Evolutionary conservation across 2,888 invertebrate genomes (phyloP).

Genomic region (Cheilosia soror): DNA sequence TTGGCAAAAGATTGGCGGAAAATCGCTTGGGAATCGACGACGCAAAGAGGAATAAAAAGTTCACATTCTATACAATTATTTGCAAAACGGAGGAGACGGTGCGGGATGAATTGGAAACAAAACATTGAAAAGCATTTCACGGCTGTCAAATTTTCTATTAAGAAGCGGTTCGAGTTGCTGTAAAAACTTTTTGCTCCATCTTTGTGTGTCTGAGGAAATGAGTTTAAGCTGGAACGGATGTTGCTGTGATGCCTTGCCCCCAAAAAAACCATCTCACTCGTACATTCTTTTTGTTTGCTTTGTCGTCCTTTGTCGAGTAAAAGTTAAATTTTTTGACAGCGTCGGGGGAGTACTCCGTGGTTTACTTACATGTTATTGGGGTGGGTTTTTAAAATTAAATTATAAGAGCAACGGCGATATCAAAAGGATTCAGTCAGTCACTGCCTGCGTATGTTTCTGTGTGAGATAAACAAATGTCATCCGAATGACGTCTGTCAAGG

Average conservation of each 20-base stretch:
- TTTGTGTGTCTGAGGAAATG: conserved; percentile 73
- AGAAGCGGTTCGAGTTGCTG: conserved; percentile 71
- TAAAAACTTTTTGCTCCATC: conserved; percentile 69
- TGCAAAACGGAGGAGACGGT: not conserved
- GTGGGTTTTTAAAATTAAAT: conserved; percentile 44
- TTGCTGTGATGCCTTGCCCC: conserved; percentile 15
- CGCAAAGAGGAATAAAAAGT: conserved; percentile 64
- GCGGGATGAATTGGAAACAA: conserved; percentile 68
- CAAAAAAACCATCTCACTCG: not conserved
- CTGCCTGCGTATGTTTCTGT: conserved; percentile 7
- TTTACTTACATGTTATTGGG: conserved; percentile 37
- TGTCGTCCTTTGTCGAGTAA: conserved; percentile 32
- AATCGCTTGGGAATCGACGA: conserved; percentile 72
- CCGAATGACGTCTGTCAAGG: conserved; percentile 66
- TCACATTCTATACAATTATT: conserved; percentile 48
- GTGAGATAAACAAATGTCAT: conserved; percentile 70
- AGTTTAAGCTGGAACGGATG: conserved; percentile 75
- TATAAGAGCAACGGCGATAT: conserved; percentile 57
- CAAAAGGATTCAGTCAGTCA: conserved; percentile 58
- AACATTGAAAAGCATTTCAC: conserved; percentile 76
- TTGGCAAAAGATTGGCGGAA: conserved; percentile 67
- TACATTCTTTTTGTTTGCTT: not conserved
- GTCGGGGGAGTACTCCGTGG: conserved; percentile 53
- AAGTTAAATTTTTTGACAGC: conserved; percentile 72
- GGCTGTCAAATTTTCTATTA: conserved; percentile 76